Evolutionary conservation across 2,113 vertebrate genomes (phyloP).

Genomic region (Neopipo cinnamomea): DNA sequence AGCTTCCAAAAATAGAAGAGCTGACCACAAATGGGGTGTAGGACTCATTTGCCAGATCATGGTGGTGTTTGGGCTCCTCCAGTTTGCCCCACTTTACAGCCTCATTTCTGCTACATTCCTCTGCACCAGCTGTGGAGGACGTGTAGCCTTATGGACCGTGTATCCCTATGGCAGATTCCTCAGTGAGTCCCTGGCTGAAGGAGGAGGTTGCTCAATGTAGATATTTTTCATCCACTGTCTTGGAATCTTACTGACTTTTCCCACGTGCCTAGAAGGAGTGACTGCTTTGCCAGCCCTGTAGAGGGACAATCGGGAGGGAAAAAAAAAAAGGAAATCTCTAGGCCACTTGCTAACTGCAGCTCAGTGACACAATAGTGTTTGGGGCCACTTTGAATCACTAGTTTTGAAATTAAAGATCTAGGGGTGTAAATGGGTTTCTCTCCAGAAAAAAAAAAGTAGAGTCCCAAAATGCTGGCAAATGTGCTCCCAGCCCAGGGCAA

Average conservation of each 20-base stretch:
- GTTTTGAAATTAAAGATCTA: not conserved
- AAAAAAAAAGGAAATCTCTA: not conserved
- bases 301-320: not conserved
- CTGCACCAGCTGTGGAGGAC: not conserved
- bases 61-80: not conserved
- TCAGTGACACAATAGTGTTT: not conserved
- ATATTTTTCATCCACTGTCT: not conserved
- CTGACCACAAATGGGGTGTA: not conserved
- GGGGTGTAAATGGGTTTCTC: not conserved
- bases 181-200: not conserved
- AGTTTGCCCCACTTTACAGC: not conserved
- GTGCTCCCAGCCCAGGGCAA: not conserved
- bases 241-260: not conserved
- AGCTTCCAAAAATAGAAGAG: not conserved
- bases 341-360: not conserved
- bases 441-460: not conserved
- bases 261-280: not conserved
- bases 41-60: not conserved
- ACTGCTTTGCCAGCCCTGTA: not conserved
- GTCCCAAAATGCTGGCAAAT: not conserved
- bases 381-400: not conserved
- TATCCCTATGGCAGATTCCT: not conserved
- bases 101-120: not conserved
- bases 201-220: not conserved
- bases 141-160: not conserved